These are phyloP conservation scores for Rhagologus leucostigma DNA, from an alignment of 2,113 vertebrate species.

Conservation along the genomic window DNA sequence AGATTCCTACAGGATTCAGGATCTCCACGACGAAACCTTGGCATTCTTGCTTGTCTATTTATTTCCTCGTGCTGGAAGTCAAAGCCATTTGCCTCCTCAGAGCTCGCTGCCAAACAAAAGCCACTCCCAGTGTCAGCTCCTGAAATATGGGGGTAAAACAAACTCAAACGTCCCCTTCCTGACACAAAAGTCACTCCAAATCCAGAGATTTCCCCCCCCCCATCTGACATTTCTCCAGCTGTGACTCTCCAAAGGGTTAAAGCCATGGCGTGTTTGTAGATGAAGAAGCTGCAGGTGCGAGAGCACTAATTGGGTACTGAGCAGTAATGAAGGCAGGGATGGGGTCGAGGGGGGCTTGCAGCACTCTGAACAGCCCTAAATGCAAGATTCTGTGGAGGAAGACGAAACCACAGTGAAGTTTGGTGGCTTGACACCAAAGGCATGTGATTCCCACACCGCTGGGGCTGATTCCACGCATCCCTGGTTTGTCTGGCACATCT, in stretches of 20 bases:
- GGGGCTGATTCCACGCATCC: not conserved
- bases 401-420: not conserved
- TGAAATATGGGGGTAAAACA: not conserved
- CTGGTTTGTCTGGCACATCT: not conserved
- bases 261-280: not conserved
- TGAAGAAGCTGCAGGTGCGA: slow-evolving; percentile 6
- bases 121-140: not conserved
- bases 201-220: too few species aligned
- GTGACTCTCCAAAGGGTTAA: not conserved
- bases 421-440: not conserved
- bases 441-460: accelerated
- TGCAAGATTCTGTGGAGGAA: not conserved
- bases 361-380: not conserved
- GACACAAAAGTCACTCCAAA: not conserved
- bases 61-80: not conserved
- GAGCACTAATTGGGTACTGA: not conserved
- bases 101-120: not conserved
- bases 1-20: not conserved
- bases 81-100: not conserved
- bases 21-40: not conserved
- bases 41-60: not conserved
- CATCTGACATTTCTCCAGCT: not conserved
- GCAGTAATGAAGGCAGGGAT: not conserved
- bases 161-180: not conserved
- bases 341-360: not conserved